Base-by-base conservation (phyloP, 2,888 invertebrate species). In the Girardia tigrina region DNA sequence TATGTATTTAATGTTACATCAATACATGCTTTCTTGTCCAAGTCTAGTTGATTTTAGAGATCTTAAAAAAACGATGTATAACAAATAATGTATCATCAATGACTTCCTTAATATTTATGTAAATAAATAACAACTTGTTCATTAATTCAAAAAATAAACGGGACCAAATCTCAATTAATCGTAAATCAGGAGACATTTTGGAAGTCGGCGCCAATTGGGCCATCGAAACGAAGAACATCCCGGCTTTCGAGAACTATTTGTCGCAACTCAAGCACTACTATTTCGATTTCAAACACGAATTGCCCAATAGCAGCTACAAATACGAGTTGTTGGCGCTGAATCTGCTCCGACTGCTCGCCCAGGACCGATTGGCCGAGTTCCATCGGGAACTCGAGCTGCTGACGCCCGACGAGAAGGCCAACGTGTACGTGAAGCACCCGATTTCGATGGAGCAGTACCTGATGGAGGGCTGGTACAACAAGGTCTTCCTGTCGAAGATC, bases 391-490 rank as follows among this genome's bases (percentile, higher is more conserved):
- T 36, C 8, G 16, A 36, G n/a, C n/a, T n/a, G n/a, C n/a, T n/a
- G n/a, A n/a, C n/a, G n/a, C n/a, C n/a, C n/a, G n/a, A n/a, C n/a
- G 8, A 12, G 36, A 90, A 93, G 82, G 90, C 89, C 73, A 94
- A 97, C 83, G 89, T 92, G 23, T 98, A 93, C 83, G 93, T 98
- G 77, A 88, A 90, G 78, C 94, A 95, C 82, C 94, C 97, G 0
- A 87, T 98, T 14, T 91, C 92, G 8, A 88, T 98, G 81, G 98
- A 98, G 81, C 98, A 98, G 84, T 95, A 94, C 84, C 87, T 98
- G 75, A 98, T 98, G 95, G 98, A 98, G 84, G 98, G 98, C 72
- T 92, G 94, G 79, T 98, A 98, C 83, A 97, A 98, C 83, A 98
- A 98, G 86, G 90, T 93, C 76, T 93, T 93, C 82, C 87, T 92